A percentile compares a stretch with the other conserved stretches of the same genome.
phyloP scores from a whole-genome alignment of 2,113 vertebrate species.

The Polypterus bichir region DNA sequence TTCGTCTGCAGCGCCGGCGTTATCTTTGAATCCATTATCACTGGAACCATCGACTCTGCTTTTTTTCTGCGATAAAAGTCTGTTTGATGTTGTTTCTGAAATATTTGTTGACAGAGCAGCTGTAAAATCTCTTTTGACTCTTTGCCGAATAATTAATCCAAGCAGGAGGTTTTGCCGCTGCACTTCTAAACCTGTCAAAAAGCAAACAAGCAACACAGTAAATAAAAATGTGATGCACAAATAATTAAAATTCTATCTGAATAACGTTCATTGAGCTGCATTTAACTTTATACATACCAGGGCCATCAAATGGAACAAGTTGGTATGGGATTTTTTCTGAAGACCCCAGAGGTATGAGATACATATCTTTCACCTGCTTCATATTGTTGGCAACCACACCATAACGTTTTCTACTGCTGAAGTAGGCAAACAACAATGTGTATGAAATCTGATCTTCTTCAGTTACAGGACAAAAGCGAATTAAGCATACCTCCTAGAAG shows the following conservation, averaged over 20 bases:
- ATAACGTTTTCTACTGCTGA: constrained; percentile 90
- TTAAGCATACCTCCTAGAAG: constrained; percentile 84
- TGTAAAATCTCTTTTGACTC: constrained; percentile 67
- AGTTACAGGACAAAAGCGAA: constrained; percentile 86
- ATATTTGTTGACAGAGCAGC: constrained; percentile 50
- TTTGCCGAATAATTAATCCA: constrained; percentile 87
- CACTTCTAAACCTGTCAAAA: constrained; percentile 74
- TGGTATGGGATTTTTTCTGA: constrained; percentile 92
- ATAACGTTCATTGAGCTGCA: too few species aligned
- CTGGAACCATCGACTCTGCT: constrained; percentile 47
- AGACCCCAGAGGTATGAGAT: constrained; percentile 85
- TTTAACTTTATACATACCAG: constrained; percentile 58
- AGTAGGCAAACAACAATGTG: constrained; percentile 84
- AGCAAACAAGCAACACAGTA: not conserved
- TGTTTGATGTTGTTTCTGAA: constrained; percentile 41
- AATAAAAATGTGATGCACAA: not conserved
- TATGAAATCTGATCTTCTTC: constrained; percentile 98
- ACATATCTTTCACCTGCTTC: constrained; percentile 96
- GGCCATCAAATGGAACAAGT: constrained; percentile 94
- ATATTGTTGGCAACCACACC: constrained; percentile 92
- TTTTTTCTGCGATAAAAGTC: constrained; percentile 67
- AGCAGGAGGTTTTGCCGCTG: constrained; percentile 83
- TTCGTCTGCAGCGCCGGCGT: not conserved
- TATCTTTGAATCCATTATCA: not conserved
- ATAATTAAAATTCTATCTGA: not conserved